phyloP scores from a whole-genome alignment of 1,140 invertebrate genomes.

The Helicorthomorpha holstii region DNA sequence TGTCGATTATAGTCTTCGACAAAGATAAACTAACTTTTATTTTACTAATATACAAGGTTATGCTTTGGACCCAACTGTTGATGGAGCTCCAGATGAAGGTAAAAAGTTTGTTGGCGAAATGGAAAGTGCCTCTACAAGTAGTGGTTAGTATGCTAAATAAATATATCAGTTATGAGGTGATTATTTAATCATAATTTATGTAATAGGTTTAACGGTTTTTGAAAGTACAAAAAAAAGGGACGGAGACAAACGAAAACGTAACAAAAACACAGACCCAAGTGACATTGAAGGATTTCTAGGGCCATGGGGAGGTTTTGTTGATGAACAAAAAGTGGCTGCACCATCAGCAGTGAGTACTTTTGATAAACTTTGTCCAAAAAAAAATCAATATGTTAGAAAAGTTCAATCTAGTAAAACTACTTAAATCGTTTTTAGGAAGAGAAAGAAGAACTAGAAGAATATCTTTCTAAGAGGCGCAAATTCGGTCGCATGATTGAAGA shows the following conservation, averaged over 20 bases:
- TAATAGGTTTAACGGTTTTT: conserved; percentile 52
- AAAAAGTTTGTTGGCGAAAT: conserved; percentile 44
- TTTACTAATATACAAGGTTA: conserved; percentile 48
- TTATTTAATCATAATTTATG: not conserved
- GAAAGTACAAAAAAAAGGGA: conserved; percentile 46
- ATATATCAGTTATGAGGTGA: not conserved
- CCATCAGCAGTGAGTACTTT: conserved; percentile 46
- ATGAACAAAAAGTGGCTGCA: conserved; percentile 72
- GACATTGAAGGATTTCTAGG: conserved; percentile 92
- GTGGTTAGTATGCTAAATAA: conserved; percentile 16
- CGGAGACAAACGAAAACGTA: conserved; percentile 73
- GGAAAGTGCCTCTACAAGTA: conserved; percentile 37
- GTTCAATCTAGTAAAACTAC: not conserved
- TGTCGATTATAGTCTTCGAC: not conserved
- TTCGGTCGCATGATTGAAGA: conserved; percentile 59
- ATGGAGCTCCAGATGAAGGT: conserved; percentile 38
- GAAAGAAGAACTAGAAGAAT: conserved; percentile 80
- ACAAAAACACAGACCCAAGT: conserved; percentile 71
- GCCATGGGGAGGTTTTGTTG: conserved; percentile 88
- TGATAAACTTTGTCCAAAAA: too few relatives aligned
- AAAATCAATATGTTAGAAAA: not conserved
- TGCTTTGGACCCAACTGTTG: conserved; percentile 81
- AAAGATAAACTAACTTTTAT: too few relatives aligned
- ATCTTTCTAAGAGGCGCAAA: conserved; percentile 79
- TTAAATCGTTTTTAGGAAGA: conserved; percentile 44